These are phyloP conservation scores for Brachionus calyciflorus DNA, from an alignment of 1,140 invertebrate species.

Conservation along the genomic window DNA sequence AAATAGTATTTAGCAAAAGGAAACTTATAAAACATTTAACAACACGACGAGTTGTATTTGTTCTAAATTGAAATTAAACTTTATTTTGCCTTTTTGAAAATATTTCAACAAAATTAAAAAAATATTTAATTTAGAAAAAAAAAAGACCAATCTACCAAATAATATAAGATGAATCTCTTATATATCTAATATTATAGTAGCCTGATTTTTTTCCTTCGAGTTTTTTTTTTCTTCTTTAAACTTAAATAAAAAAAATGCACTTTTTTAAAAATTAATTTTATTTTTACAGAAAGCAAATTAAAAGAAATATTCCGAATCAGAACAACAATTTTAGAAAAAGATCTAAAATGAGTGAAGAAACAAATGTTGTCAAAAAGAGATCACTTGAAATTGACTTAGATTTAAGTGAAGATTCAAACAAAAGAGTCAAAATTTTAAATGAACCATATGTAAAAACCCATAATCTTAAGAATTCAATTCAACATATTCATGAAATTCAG, in stretches of 20 bases:
- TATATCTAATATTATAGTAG: too few species aligned
- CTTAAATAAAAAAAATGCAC: background rate
- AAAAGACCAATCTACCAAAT: too few species aligned
- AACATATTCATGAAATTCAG: background rate
- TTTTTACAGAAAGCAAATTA: too few species aligned
- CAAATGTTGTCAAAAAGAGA: background rate
- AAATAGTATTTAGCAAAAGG: too few species aligned
- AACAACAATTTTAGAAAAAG: background rate
- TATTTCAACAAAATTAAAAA: too few species aligned
- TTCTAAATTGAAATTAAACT: too few species aligned
- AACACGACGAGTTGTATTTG: too few species aligned
- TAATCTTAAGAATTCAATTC: conserved; percentile 22
- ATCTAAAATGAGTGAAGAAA: background rate
- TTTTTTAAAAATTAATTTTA: background rate
- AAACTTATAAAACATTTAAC: too few species aligned
- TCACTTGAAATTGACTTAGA: background rate
- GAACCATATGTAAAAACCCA: background rate
- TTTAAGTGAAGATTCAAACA: background rate
- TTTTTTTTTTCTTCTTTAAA: background rate
- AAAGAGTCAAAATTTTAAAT: background rate
- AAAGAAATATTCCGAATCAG: background rate
- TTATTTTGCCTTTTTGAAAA: too few species aligned
- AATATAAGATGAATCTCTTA: too few species aligned
- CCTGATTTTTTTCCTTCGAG: background rate
- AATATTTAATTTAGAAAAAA: too few species aligned